Base-by-base conservation (phyloP, 2,888 invertebrate species). In the Carpatolechia fugitivella region DNA sequence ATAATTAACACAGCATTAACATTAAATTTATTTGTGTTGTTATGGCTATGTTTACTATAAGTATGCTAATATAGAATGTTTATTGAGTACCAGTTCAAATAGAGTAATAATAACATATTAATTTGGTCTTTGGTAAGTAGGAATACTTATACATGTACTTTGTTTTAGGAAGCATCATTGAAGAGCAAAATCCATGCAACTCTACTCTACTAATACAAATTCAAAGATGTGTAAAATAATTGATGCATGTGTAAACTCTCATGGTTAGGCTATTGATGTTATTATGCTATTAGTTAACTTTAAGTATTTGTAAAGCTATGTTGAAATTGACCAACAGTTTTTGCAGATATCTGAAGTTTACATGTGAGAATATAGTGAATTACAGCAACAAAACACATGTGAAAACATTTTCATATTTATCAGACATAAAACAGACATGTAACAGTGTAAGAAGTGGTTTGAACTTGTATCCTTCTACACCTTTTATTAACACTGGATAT, bases 311-410 rank as follows among this genome's bases (percentile, higher is more conserved):
- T 73, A 75, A 78, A 86, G 81, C 80, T 82, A 90, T 90, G 89
- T 82, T 87, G 80, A 86, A 85, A 84, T 78, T 85, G 77, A 85
- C 82, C 67, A 77, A 81, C 69, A 87, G 83, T 82, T 85, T 84
- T 85, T 86, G 71, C 84, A 88, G 84, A 88, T 86, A 74, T 72
- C 73, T 85, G 64, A 79, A 71, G 65, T 69, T 82, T 61, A 75
- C 76, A 74, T 79, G 71, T 81, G 77, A 82, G 63, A 77, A 71
- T 70, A 58, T 75, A 62, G 57, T 76, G 62, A 64, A 61, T 60
- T 59, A 60, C 63, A 68, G 64, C 69, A 44, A 29, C 10, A 75
- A 69, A 63, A 57, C 66, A 65, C 70, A 79, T 78, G 77, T 80
- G 64, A 81, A 75, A 67, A 71, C 67, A 56, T 72, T 72, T 56